Evolutionary conservation across 2,113 vertebrate species (phyloP).

Genomic region (Donacobius atricapilla): DNA sequence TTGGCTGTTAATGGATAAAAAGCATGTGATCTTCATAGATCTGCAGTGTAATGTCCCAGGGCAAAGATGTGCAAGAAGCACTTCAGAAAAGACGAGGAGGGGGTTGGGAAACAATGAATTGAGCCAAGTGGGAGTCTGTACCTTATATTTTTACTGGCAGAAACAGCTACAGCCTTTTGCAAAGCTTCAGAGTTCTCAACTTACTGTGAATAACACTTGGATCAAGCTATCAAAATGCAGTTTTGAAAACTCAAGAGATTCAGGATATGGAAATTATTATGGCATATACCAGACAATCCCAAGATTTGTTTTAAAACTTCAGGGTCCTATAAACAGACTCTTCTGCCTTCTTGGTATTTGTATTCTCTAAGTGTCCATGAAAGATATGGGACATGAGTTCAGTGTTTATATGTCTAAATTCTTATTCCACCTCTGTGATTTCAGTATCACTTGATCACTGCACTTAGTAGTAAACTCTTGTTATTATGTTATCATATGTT

Average conservation of each 20-base stretch:
- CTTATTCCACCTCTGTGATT: not conserved
- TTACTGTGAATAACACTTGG: conserved; percentile 18
- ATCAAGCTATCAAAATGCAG: conserved; percentile 11
- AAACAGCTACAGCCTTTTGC: not conserved
- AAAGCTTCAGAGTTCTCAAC: not conserved
- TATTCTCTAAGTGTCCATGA: not conserved
- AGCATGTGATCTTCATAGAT: not conserved
- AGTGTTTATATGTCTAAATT: not conserved
- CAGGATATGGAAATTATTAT: conserved; percentile 29
- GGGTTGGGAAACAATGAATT: accelerated
- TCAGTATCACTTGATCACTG: not conserved
- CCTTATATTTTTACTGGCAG: conserved; percentile 38
- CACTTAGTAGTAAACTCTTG: not conserved
- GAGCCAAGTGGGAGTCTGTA: conserved; percentile 16
- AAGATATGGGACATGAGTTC: not conserved
- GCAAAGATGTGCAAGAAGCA: conserved; percentile 24
- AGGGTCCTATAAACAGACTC: not conserved
- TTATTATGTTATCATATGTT: not conserved
- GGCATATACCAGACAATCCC: not conserved
- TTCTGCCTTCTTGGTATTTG: not conserved
- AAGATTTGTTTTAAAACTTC: conserved; percentile 22
- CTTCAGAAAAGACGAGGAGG: not conserved
- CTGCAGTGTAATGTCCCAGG: not conserved
- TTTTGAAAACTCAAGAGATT: not conserved
- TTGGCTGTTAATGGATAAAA: conserved; percentile 46